Percentiles rank a stretch among this genome's conserved stretches.
These are phyloP conservation scores for Acronicta alni DNA, from an alignment of 2,888 invertebrate genomes.

Conservation along the genomic window DNA sequence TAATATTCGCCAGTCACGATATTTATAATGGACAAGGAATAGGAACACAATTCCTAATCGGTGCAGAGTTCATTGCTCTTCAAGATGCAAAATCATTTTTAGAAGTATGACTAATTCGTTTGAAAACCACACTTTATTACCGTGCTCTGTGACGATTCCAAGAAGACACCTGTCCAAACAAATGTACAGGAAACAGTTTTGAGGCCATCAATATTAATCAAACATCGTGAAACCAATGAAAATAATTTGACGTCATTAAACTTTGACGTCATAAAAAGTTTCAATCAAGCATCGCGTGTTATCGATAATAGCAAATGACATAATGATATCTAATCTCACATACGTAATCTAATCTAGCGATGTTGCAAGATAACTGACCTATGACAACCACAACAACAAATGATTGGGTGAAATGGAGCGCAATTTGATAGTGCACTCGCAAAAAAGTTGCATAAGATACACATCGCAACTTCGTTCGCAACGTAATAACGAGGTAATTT, in stretches of 20 bases:
- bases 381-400: slow-evolving; percentile 74
- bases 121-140: slow-evolving; percentile 58
- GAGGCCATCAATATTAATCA: slow-evolving; percentile 23
- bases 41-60: slow-evolving; percentile 49
- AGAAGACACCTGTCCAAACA: slow-evolving; percentile 67
- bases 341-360: slow-evolving; percentile 80
- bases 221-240: slow-evolving; percentile 13
- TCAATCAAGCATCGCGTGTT: slow-evolving; percentile 23
- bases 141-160: slow-evolving; percentile 51
- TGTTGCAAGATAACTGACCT: slow-evolving; percentile 81
- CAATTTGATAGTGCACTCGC: slow-evolving; percentile 69
- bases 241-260: slow-evolving; percentile 33
- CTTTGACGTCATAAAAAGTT: slow-evolving; percentile 41
- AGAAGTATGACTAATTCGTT: slow-evolving; percentile 73
- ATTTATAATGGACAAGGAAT: slow-evolving; percentile 52
- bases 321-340: slow-evolving; percentile 66
- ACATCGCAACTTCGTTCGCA: slow-evolving; percentile 50
- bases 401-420: slow-evolving; percentile 68
- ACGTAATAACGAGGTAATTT: slow-evolving; percentile 49
- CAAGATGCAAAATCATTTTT: slow-evolving; percentile 62
- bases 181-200: slow-evolving; percentile 43
- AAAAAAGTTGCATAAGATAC: slow-evolving; percentile 75
- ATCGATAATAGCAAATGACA: slow-evolving; percentile 49
- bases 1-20: slow-evolving; percentile 55
- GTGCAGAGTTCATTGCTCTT: slow-evolving; percentile 65